A percentile compares a stretch with the other conserved stretches of the same genome.
Conservation (phyloP, 2,888 invertebrate species). For the Chrysomela aeneicollis region DNA sequence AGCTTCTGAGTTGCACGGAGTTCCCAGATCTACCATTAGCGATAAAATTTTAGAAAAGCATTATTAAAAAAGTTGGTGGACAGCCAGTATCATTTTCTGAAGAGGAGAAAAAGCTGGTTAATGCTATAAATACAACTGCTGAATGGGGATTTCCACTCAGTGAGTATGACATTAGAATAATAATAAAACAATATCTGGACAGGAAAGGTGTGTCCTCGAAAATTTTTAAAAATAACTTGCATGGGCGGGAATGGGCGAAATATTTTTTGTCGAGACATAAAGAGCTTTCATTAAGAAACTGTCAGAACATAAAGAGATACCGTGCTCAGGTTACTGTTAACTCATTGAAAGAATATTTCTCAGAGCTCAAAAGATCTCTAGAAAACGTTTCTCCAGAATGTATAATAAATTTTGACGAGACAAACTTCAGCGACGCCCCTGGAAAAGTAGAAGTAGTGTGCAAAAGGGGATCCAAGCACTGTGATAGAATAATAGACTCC, state of each 20-base stretch:
- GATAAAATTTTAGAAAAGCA: too few species aligned
- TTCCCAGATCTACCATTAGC: too few species aligned
- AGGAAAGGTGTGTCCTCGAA: slow-evolving; percentile 1
- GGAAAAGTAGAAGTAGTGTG: slow-evolving; percentile 33
- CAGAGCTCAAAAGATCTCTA: slow-evolving; percentile 13
- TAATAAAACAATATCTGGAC: slow-evolving; percentile 9
- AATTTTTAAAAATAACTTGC: slow-evolving; percentile 5
- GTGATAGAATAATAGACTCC: slow-evolving; percentile 41
- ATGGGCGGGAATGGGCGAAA: slow-evolving; percentile 10
- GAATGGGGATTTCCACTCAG: too few species aligned
- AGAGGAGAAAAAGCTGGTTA: too few species aligned
- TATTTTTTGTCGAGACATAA: slow-evolving; percentile 8
- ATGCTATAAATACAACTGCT: too few species aligned
- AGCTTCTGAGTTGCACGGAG: too few species aligned
- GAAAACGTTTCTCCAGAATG: slow-evolving; percentile 19
- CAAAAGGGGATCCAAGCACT: slow-evolving; percentile 23
- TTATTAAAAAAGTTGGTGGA: too few species aligned
- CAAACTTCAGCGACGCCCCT: slow-evolving; percentile 28
- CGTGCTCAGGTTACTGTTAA: slow-evolving; percentile 21
- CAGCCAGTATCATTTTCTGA: too few species aligned
- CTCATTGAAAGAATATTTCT: slow-evolving; percentile 25
- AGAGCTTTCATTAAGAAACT: background rate
- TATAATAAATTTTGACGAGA: slow-evolving; percentile 31
- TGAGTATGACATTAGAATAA: background rate
- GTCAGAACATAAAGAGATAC: slow-evolving; percentile 21